phyloP scores from a whole-genome alignment of 2,888 invertebrate species.

The Rosalia funebris region DNA sequence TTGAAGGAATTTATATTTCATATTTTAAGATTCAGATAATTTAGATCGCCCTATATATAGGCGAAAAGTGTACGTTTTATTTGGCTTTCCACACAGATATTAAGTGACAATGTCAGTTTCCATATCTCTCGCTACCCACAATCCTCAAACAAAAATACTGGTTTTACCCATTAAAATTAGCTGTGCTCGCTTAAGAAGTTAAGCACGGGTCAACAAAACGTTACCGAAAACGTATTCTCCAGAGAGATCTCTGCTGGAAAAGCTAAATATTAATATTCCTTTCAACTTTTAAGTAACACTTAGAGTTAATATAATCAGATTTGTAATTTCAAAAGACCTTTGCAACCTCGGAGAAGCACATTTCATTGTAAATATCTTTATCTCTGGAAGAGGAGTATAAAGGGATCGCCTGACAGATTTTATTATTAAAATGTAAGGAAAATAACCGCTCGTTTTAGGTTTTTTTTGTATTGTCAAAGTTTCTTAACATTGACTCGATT shows the following conservation, averaged over 20 bases:
- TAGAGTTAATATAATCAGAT: background rate
- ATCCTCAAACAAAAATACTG: too few relatives aligned
- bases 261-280: background rate
- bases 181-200: background rate
- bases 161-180: background rate
- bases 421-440: constrained; percentile 2
- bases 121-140: too few relatives aligned
- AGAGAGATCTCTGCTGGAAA: background rate
- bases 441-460: constrained; percentile 6
- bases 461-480: background rate
- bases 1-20: too few relatives aligned
- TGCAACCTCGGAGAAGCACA: background rate
- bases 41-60: too few relatives aligned
- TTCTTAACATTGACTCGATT: constrained; percentile 1
- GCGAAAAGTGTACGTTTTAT: too few relatives aligned
- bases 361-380: background rate
- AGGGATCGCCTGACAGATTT: background rate
- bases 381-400: background rate
- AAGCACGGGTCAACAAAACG: background rate
- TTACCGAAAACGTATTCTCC: background rate
- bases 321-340: constrained; percentile 1
- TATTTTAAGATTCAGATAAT: too few relatives aligned
- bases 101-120: too few relatives aligned
- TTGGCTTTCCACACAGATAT: too few relatives aligned
- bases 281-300: constrained; percentile 1